Evolutionary conservation across 2,113 vertebrate genomes (phyloP), one percentile per base, ranked within the genome.

Genomic region (Chloropsis cyanopogon): DNA sequence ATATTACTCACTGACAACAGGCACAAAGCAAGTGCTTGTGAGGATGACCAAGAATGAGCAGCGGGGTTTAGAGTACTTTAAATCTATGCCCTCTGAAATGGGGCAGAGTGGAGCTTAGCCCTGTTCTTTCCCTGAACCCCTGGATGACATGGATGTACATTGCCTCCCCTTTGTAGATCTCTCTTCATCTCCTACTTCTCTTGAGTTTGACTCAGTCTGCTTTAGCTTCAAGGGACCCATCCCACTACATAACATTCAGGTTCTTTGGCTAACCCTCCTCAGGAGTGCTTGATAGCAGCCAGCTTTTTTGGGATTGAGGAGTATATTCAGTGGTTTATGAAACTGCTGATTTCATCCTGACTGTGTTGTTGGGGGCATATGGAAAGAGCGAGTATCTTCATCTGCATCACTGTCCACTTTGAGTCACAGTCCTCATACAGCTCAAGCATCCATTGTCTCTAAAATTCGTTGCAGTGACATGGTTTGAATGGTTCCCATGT

Each of bases 301-400:
- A 42, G 4, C 11, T 53, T 56, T 90, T 86, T 63, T 70, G 65
- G 44, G 31, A 9, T n/a, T 2, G 25, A 81, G 50, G 52, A 82
- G 29, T 21, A 8, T 19, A 16, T 78, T 94, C 65, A 31, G 14
- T 42, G 52, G 33, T 70, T 53, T 42, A 3, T 79, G 29, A 68
- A 37, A 49, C 24, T 71, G 44, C 66, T 68, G 63, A 4, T 82
- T 92, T 85, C 6, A 4, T 54, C 19, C 64, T 4, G 13, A 14
- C 54, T 17, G 0, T 0, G 0, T 57, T 69, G 56, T 54, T 89
- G 69, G n/a, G 18, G 25, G 5, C 14, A 9, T 35, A 3, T 65
- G 53, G 69, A 56, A 89, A 44, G 50, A 46, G 22, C 8, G 4
- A n/a, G 8, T 61, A 28, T 80, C 29, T 86, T 72, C 39, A 21